Conservation (phyloP, 35 echinoderm and acorn worm species). For the Holothuria glaberrima region DNA sequence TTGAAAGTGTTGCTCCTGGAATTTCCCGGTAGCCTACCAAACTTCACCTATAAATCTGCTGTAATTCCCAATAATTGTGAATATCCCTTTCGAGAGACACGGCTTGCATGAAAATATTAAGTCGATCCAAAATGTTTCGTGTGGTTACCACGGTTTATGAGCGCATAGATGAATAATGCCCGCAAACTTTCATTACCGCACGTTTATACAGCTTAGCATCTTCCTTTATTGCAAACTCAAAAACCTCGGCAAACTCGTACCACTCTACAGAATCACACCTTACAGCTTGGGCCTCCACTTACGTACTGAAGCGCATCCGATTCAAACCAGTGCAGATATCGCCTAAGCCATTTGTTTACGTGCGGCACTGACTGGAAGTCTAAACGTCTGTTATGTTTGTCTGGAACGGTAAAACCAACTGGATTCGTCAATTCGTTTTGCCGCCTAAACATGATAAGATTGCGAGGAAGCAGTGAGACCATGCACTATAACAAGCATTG, state of each 20-base stretch:
- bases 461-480: no score
- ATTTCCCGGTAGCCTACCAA: neutral
- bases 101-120: neutral
- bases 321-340: constrained; percentile 2
- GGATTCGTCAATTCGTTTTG: constrained; percentile 43
- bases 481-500: no score
- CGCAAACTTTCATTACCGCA: constrained; percentile 20
- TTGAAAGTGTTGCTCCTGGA: neutral
- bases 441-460: neutral
- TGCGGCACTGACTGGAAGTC: neutral
- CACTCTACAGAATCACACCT: neutral
- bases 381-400: constrained; percentile 32
- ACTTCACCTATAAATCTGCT: no score
- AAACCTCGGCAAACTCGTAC: neutral
- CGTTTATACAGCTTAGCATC: constrained; percentile 41
- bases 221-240: constrained; percentile 3
- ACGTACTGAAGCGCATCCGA: constrained; percentile 39
- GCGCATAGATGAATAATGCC: neutral
- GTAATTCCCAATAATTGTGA: no score
- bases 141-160: neutral
- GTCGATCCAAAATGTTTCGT: neutral
- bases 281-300: constrained; percentile 18
- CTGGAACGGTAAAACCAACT: constrained; percentile 3
- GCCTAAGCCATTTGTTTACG: constrained; percentile 35
- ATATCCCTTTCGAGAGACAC: neutral